A percentile compares a stretch with the other conserved stretches of the same genome.
These are phyloP conservation scores for Drosophila nr. perissopoda DNA, from an alignment of 2,888 invertebrate genomes.

Conservation along the genomic window DNA sequence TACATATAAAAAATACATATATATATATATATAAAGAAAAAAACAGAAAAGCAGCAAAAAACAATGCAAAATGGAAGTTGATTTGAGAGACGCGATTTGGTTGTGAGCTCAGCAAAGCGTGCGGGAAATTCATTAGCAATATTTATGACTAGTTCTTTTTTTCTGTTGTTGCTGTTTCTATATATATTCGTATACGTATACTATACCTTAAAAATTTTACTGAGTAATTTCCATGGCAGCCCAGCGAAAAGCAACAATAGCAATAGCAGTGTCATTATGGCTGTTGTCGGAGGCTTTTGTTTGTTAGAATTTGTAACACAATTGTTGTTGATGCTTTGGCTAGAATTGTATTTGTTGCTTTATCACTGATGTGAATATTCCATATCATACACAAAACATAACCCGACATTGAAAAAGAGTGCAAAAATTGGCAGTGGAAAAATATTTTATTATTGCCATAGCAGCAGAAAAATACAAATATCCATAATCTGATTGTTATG, in stretches of 20 bases:
- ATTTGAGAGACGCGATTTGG: slow-evolving; percentile 53
- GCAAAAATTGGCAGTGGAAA: slow-evolving; percentile 29
- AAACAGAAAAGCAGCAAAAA: slow-evolving; percentile 14
- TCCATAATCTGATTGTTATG: neutral
- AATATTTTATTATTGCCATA: slow-evolving; percentile 17
- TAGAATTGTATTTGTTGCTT: slow-evolving; percentile 30
- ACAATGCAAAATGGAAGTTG: slow-evolving; percentile 60
- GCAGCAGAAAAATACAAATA: neutral
- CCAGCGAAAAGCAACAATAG: slow-evolving; percentile 24
- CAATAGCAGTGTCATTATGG: slow-evolving; percentile 56
- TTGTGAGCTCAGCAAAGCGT: slow-evolving; percentile 73
- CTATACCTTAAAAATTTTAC: slow-evolving; percentile 53
- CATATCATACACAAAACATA: slow-evolving; percentile 8
- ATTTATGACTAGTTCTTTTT: slow-evolving; percentile 67
- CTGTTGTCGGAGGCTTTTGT: slow-evolving; percentile 54
- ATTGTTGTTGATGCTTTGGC: slow-evolving; percentile 25
- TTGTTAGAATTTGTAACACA: slow-evolving; percentile 51
- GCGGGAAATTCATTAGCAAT: slow-evolving; percentile 82
- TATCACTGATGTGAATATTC: slow-evolving; percentile 42
- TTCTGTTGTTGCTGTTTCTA: slow-evolving; percentile 20
- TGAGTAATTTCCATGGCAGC: slow-evolving; percentile 71
- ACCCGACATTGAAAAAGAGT: slow-evolving; percentile 3
- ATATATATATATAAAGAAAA: neutral
- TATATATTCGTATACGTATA: neutral
- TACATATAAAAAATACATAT: neutral